Evolutionary conservation across 2,797 vertebrate genomes (phyloP), one percentile per base, ranked within the genome.

Genomic region (Anabacerthia variegaticeps): DNA sequence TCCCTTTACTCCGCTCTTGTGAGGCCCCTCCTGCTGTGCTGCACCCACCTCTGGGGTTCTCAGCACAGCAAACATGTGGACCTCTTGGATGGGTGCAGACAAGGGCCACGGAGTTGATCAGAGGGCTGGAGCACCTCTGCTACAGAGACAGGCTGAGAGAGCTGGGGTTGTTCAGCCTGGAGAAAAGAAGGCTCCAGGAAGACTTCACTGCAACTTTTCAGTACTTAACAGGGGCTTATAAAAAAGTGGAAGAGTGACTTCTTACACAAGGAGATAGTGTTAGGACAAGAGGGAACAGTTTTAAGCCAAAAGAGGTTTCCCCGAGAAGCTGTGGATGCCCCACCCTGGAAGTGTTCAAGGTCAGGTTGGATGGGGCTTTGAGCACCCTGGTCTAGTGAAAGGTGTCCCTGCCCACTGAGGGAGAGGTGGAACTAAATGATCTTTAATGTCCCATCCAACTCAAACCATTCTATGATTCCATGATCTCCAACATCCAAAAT

Each of bases 351-450:
- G n/a, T 48, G 34, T 37, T 36, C 27, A 48, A 61, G 23, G 23
- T 10, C 0, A 0, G 28, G 15, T 4, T 34, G 28, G n/a, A 34
- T 34, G 37, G 9, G 36, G n/a, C 24, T 46, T 30, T 30, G 37
- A 52, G 39, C 24, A 73, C 7, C 20, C 17, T 19, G 24, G 6
- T 66, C 39, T 9, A 59, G 14, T 34, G 76, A 30, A 59, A 67
- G n/a, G 8, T 46, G 54, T 19, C 46, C 39, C 28, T 30, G 14
- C 10, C 24, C 28, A 52, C 3, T 39, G 52, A 17, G 59, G 39
- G 17, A 59, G 16, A 14, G 46, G 72, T 30, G 28, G 34, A 67
- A 73, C 14, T 39, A 34, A 58, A 67, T 1, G 0, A 66, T 18
- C 61, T 46, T 73, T 30, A 59, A 66, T 8, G 21, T 34, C 76